Conservation (phyloP, 2,888 invertebrate species). For the Drosophila hamatofila region DNA sequence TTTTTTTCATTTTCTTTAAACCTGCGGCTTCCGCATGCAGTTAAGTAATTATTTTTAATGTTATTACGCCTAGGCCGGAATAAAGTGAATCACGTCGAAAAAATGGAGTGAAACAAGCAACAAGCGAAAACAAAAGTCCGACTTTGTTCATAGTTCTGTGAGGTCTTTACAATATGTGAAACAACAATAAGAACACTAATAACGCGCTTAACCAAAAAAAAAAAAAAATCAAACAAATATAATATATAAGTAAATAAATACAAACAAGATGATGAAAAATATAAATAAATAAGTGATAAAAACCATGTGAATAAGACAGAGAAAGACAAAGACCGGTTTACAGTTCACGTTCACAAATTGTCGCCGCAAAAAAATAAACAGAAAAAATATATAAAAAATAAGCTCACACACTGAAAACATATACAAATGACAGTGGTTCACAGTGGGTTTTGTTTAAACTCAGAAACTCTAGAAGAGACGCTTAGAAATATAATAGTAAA, state of each 20-base stretch:
- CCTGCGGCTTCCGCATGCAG: constrained; percentile 34
- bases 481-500: constrained; percentile 23
- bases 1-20: constrained; percentile 28
- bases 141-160: constrained; percentile 19
- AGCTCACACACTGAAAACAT: constrained; percentile 24
- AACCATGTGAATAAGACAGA: constrained; percentile 38
- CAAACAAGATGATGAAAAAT: constrained; percentile 19
- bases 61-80: constrained; percentile 37
- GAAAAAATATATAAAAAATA: constrained; percentile 5
- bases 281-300: constrained; percentile 51
- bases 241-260: neutral
- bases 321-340: constrained; percentile 47
- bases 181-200: constrained; percentile 33
- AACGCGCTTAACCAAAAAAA: constrained; percentile 31
- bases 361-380: constrained; percentile 48
- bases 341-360: constrained; percentile 61
- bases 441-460: constrained; percentile 12
- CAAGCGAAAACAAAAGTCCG: neutral
- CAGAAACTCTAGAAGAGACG: constrained; percentile 12
- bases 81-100: constrained; percentile 21
- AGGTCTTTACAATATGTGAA: constrained; percentile 25
- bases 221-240: too few species aligned
- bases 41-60: constrained; percentile 30
- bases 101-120: constrained; percentile 4
- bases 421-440: constrained; percentile 69